These are phyloP conservation scores for Heterodera schachtii DNA, from an alignment of 1,140 invertebrate genomes.

Conservation along the genomic window DNA sequence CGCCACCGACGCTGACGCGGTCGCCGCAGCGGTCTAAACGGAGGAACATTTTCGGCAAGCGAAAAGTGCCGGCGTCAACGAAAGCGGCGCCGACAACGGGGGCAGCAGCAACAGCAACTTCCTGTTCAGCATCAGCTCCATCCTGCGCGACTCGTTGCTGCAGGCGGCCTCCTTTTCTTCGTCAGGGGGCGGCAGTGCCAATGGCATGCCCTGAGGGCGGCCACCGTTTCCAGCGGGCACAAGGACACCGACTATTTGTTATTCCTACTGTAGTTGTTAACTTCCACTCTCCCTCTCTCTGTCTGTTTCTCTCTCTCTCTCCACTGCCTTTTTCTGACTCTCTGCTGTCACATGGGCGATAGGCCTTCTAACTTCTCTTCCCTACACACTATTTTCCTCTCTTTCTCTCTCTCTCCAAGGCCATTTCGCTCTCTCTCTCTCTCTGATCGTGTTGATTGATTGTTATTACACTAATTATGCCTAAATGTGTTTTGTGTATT, in stretches of 20 bases:
- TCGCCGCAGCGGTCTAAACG: conserved; percentile 12
- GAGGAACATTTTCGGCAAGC: not conserved
- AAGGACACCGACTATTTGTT: too few species aligned
- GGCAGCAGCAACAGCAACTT: not conserved
- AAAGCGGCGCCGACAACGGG: not conserved
- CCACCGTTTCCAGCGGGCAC: too few species aligned
- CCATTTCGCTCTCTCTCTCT: conserved; percentile 2
- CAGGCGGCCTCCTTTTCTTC: not conserved
- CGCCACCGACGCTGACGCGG: not conserved
- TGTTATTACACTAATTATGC: too few species aligned
- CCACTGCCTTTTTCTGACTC: not conserved
- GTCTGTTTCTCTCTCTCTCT: not conserved
- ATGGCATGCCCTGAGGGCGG: not conserved
- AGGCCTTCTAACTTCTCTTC: too few species aligned
- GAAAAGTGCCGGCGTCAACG: not conserved
- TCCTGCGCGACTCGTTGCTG: conserved; percentile 7
- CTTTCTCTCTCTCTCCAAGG: not conserved
- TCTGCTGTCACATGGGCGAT: too few species aligned
- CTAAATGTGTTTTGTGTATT: too few species aligned
- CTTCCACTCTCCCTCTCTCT: not conserved
- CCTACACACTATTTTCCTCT: not conserved
- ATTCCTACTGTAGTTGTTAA: too few species aligned
- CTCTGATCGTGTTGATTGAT: not conserved
- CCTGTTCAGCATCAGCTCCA: conserved; percentile 3
- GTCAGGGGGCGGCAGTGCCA: too few species aligned